phyloP scores from a whole-genome alignment of 2,888 invertebrate genomes.

The Nymphalis polychloros region DNA sequence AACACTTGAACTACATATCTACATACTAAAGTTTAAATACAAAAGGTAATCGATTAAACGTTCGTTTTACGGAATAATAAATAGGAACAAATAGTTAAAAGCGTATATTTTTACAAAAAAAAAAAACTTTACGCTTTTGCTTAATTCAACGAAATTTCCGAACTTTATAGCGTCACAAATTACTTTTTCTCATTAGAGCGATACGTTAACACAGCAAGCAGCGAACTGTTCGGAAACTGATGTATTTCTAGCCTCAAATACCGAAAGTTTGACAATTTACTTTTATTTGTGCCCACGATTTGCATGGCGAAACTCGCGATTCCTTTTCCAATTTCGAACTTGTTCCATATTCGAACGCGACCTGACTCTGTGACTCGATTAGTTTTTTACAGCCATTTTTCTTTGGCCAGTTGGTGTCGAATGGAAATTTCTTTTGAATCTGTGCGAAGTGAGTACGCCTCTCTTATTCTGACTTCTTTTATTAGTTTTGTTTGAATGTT shows the following conservation, averaged over 20 bases:
- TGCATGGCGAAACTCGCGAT: conserved; percentile 64
- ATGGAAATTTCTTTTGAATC: conserved; percentile 37
- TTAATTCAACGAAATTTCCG: neutral
- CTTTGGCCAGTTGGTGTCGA: conserved; percentile 40
- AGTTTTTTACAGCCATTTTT: conserved; percentile 43
- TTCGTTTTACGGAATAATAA: too few species aligned
- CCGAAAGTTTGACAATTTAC: conserved; percentile 69
- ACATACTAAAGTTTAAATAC: too few species aligned
- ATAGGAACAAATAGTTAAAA: too few species aligned
- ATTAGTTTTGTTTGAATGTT: conserved; percentile 36
- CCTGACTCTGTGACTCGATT: conserved; percentile 44
- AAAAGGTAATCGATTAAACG: too few species aligned
- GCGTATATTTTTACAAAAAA: too few species aligned
- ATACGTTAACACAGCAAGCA: conserved; percentile 32
- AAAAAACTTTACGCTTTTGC: neutral
- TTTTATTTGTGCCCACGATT: conserved; percentile 67
- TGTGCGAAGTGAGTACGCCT: conserved; percentile 30
- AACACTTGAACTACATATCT: too few species aligned
- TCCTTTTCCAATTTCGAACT: conserved; percentile 73
- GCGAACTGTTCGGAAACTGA: conserved; percentile 39
- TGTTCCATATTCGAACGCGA: conserved; percentile 51
- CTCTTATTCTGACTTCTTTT: conserved; percentile 28
- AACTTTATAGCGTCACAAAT: conserved; percentile 36
- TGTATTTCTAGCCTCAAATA: conserved; percentile 50
- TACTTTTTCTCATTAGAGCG: conserved; percentile 37